phyloP scores from a whole-genome alignment of 2,113 vertebrate species.

The Chionodraco myersi region DNA sequence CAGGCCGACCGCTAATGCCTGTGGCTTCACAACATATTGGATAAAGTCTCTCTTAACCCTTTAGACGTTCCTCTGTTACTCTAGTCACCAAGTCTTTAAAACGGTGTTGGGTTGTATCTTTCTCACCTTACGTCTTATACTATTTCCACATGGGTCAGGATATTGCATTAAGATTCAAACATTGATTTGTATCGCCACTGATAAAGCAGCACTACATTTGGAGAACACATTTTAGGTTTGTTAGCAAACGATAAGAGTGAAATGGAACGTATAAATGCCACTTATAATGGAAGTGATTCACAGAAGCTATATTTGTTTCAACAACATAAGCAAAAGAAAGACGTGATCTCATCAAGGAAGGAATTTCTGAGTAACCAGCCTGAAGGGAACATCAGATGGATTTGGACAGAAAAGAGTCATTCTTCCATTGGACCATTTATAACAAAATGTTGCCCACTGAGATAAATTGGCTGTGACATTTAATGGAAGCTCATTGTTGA shows the following conservation, averaged over 20 bases:
- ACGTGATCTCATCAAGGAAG: background rate
- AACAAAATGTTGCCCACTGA: background rate
- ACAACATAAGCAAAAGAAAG: background rate
- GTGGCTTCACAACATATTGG: background rate
- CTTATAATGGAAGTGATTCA: too few relatives aligned
- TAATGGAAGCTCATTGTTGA: background rate
- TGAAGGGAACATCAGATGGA: background rate
- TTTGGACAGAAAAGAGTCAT: background rate
- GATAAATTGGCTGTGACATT: background rate
- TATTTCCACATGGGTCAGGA: background rate
- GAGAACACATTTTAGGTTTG: too few relatives aligned
- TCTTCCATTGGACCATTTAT: background rate
- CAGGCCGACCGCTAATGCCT: constrained; percentile 15
- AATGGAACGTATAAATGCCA: too few relatives aligned
- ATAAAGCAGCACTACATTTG: background rate
- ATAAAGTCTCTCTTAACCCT: background rate
- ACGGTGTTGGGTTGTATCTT: background rate
- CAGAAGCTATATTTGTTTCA: background rate
- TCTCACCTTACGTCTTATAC: background rate
- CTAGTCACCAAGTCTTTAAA: background rate
- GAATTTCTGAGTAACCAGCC: background rate
- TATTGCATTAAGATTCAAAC: background rate
- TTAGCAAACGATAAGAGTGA: too few relatives aligned
- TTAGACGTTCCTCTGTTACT: background rate
- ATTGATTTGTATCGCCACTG: background rate